Percentiles rank a stretch among this genome's conserved stretches.
These are phyloP conservation scores for Tetrapedia diversipes DNA, from an alignment of 2,888 invertebrate genomes.

Conservation along the genomic window DNA sequence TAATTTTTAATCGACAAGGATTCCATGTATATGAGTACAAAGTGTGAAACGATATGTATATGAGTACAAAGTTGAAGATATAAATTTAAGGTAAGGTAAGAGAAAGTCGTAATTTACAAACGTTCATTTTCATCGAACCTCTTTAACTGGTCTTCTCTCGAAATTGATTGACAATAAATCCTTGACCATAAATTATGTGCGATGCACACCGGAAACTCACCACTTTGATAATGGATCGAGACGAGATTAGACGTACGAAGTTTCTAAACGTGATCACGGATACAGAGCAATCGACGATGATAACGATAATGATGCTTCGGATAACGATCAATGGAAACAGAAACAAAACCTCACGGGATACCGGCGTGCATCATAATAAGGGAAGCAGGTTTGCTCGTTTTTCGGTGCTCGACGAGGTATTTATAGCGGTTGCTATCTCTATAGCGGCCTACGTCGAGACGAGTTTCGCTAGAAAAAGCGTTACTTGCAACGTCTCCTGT, in stretches of 20 bases:
- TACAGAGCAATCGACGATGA: constrained; percentile 43
- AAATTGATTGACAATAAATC: too few relatives aligned
- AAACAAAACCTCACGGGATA: constrained; percentile 34
- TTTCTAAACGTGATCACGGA: constrained; percentile 27
- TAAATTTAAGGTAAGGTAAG: too few relatives aligned
- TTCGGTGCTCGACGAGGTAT: constrained; percentile 26
- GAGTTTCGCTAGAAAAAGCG: constrained; percentile 14
- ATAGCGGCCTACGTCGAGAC: neutral
- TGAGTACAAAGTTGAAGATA: too few relatives aligned
- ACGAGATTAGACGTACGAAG: constrained; percentile 4
- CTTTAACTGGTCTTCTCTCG: too few relatives aligned
- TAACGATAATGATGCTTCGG: constrained; percentile 42
- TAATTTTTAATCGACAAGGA: too few relatives aligned
- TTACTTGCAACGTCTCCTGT: constrained; percentile 20
- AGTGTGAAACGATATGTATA: too few relatives aligned
- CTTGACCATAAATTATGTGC: too few relatives aligned
- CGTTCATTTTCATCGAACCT: too few relatives aligned
- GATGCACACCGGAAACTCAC: too few relatives aligned
- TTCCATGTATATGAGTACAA: too few relatives aligned
- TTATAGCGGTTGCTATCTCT: constrained; percentile 28
- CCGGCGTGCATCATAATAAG: constrained; percentile 41
- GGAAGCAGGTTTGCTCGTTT: constrained; percentile 35
- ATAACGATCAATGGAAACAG: constrained; percentile 47
- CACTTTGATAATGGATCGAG: constrained; percentile 40
- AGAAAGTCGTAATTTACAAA: too few relatives aligned